Conservation (phyloP, 2,113 vertebrate genomes). For the Odocoileus virginianus region DNA sequence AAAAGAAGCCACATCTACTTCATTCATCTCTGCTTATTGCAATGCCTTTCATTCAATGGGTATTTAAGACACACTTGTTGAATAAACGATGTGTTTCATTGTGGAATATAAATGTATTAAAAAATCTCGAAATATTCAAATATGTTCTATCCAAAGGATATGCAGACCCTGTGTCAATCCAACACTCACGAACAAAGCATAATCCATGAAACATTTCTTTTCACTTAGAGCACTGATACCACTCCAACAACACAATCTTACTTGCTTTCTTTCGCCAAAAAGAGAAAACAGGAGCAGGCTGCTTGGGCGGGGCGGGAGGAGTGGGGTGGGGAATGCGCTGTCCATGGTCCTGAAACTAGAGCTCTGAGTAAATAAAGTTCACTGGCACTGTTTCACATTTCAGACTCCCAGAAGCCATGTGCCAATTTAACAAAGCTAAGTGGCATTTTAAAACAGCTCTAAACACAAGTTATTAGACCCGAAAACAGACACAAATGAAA, state of each 20-base stretch:
- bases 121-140: not conserved
- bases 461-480: not conserved
- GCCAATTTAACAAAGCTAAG: not conserved
- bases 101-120: not conserved
- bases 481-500: not conserved
- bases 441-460: not conserved
- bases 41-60: not conserved
- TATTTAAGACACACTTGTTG: not conserved
- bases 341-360: not conserved
- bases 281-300: not conserved
- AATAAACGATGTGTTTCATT: not conserved
- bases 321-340: accelerated
- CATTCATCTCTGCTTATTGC: not conserved
- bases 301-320: accelerated
- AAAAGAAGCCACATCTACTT: not conserved
- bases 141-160: not conserved
- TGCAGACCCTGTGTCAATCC: not conserved
- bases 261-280: not conserved
- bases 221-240: not conserved
- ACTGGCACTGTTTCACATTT: not conserved
- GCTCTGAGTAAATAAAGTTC: not conserved
- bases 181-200: not conserved
- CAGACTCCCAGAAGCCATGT: not conserved
- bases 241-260: not conserved
- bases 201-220: not conserved